Evolutionary conservation across 2,113 vertebrate genomes (phyloP), one percentile per base, ranked within the genome.

Genomic region (Abramis brama): DNA sequence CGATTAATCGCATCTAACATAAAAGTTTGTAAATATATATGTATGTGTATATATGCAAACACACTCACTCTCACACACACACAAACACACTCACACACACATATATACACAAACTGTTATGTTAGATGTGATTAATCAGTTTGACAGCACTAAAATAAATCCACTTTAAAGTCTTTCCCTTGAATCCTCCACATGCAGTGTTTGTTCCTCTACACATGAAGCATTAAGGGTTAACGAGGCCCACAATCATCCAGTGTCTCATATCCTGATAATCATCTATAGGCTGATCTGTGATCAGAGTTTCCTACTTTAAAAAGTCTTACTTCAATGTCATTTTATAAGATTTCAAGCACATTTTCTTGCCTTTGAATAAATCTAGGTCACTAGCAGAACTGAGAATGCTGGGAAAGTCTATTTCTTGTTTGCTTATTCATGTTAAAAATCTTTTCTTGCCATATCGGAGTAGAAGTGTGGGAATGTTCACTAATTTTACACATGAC

Each of bases 261-360:
- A 19, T 33, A 36, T 19, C 15, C 15, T 36, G 64, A 68, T 68
- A 1, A 39, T 25, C 15, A 25, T 39, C 33, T 25, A 43, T 12
- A 25, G 7, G 71, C 6, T 75, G 71, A 75, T 75, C 43, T 75
- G 71, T 75, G 71, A 75, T 75, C 71, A 75, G 71, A 27, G 13
- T 45, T 73, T 43, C 36, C 68, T 5, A 36, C 68, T 71, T 59
- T n/a, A 50, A 59, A 21, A 59, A 2, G n/a, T 62, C 25, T 62
- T 62, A 27, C 9, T 47, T 47, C 23, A 62, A 25, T 47, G 71
- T 4, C 13, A n/a, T 75, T 39, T 75, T 50, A 75, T 74, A 74
- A 5, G 6, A 47, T 21, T 9, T 39, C 17, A 39, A 39, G 12
- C 2, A 27, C 23, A 47, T 25, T 13, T 74, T 45, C 21, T 74